phyloP scores from a whole-genome alignment of 2,113 vertebrate species.

The Dasyprocta punctata region DNA sequence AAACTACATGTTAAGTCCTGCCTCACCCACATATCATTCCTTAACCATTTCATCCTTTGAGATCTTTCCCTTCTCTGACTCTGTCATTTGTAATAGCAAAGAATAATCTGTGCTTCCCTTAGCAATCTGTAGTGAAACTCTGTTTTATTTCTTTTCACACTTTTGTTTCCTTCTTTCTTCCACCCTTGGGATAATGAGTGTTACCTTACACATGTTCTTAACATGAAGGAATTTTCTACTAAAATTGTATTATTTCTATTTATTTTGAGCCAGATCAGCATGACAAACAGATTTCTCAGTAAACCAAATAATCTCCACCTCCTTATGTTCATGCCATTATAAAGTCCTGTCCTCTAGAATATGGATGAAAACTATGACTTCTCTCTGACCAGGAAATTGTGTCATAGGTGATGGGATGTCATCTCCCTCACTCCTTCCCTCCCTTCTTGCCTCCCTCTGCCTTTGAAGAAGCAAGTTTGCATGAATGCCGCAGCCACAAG shows the following conservation, averaged over 20 bases:
- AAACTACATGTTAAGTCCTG: neutral
- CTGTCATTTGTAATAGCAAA: neutral
- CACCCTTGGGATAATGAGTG: neutral
- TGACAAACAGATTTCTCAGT: neutral
- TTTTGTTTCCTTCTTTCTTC: neutral
- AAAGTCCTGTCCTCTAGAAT: neutral
- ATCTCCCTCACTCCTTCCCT: neutral
- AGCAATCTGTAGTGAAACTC: neutral
- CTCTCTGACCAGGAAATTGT: neutral
- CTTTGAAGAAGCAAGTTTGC: neutral
- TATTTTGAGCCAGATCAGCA: neutral
- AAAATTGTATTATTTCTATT: neutral
- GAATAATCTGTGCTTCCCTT: neutral
- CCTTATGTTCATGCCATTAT: neutral
- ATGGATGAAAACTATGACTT: neutral
- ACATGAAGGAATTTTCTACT: neutral
- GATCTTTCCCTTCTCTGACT: neutral
- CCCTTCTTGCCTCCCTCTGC: neutral
- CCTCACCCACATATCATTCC: neutral
- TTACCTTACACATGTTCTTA: neutral
- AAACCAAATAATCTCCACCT: neutral
- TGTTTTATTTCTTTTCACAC: neutral
- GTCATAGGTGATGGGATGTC: neutral
- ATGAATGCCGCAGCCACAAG: neutral
- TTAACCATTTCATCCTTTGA: neutral